phyloP scores from a whole-genome alignment of 2,113 vertebrate species.

The Zapus hudsonius region DNA sequence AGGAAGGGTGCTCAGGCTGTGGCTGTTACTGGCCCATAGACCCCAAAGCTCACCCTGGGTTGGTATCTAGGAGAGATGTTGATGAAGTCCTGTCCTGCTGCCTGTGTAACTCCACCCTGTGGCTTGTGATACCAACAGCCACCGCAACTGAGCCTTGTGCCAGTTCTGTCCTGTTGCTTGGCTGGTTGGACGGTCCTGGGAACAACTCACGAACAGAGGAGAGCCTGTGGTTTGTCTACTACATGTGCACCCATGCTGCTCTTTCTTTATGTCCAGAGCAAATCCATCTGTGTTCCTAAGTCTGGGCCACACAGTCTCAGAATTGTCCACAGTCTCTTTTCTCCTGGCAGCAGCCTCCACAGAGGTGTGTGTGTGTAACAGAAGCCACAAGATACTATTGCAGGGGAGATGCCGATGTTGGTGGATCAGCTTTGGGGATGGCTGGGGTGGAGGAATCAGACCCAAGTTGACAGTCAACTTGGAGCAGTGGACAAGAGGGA shows the following conservation, averaged over 20 bases:
- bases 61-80: background rate
- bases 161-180: background rate
- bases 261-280: background rate
- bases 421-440: accelerated
- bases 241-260: background rate
- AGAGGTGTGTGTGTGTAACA: accelerated
- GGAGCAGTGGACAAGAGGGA: background rate
- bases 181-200: background rate
- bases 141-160: accelerated
- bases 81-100: accelerated
- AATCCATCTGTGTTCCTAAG: accelerated
- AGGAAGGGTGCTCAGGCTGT: accelerated
- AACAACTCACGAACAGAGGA: background rate
- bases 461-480: accelerated
- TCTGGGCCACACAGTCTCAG: accelerated
- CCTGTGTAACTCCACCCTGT: background rate
- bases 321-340: accelerated
- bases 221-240: too few relatives aligned
- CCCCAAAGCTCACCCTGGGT: background rate
- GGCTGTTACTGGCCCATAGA: accelerated
- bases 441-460: too few relatives aligned
- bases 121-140: background rate
- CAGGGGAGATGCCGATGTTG: accelerated
- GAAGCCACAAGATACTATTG: too few relatives aligned
- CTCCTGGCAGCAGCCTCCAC: background rate